Evolutionary conservation across 2,113 vertebrate genomes (phyloP).

Genomic region (Micromys minutus): DNA sequence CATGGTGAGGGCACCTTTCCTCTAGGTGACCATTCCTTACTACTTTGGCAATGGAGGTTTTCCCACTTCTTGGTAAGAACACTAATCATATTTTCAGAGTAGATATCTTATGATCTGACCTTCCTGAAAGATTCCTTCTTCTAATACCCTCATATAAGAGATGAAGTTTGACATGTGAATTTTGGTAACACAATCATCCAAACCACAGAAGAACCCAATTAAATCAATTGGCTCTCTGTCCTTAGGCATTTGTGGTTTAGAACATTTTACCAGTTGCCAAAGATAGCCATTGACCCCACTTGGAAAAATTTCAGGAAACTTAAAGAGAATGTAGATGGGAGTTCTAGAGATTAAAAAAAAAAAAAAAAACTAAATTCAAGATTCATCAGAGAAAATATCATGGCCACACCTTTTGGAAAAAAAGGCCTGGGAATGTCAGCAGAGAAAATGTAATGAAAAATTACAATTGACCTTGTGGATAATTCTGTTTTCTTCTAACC

Average conservation of each 20-base stretch:
- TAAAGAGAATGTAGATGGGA: not conserved
- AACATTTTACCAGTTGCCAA: slow-evolving; percentile 6
- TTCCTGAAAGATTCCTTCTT: not conserved
- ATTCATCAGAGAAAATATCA: slow-evolving; percentile 25
- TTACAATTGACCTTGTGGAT: slow-evolving; percentile 22
- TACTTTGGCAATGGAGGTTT: not conserved
- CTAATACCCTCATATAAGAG: not conserved
- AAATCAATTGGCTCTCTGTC: not conserved
- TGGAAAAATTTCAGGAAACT: slow-evolving; percentile 57
- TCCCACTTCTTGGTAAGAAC: not conserved
- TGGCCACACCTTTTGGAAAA: not conserved
- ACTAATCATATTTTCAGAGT: not conserved
- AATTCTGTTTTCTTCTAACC: slow-evolving; percentile 7
- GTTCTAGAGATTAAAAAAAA: not conserved
- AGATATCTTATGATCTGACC: not conserved
- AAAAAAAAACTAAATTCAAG: slow-evolving; percentile 34
- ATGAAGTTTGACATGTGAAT: not conserved
- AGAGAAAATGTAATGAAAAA: slow-evolving; percentile 49
- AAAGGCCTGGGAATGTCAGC: not conserved
- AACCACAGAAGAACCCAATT: not conserved
- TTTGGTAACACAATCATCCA: not conserved
- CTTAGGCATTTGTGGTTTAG: slow-evolving; percentile 11
- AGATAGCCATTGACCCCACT: not conserved
- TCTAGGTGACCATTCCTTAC: not conserved
- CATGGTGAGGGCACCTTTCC: not conserved